Evolutionary conservation across 2,888 invertebrate genomes (phyloP).

Genomic region (Sialis fuliginosa): DNA sequence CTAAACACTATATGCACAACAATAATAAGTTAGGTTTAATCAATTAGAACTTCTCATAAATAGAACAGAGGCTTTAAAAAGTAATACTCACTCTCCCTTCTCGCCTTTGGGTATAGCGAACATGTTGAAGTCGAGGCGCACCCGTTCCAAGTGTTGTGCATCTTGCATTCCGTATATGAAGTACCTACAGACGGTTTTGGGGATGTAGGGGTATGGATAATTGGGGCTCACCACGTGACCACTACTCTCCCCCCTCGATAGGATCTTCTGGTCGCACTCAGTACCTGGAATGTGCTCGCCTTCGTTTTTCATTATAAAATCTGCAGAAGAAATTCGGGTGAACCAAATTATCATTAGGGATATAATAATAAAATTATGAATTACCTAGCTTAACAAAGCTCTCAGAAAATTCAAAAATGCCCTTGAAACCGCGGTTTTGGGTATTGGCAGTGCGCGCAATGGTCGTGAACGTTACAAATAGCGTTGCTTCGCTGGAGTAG

Average conservation of each 20-base stretch:
- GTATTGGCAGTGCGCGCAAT: conserved; percentile 81
- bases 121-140: conserved; percentile 70
- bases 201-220: conserved; percentile 89
- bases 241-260: conserved; percentile 81
- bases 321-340: conserved; percentile 28
- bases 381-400: conserved; percentile 95
- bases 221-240: conserved; percentile 92
- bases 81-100: conserved; percentile 57
- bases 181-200: conserved; percentile 92
- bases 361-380: not conserved
- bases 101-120: conserved; percentile 82
- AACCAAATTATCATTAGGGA: not conserved
- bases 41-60: not conserved
- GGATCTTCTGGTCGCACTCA: conserved; percentile 96
- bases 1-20: no score
- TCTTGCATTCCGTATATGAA: conserved; percentile 98
- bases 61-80: not conserved
- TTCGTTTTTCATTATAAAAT: conserved; percentile 83
- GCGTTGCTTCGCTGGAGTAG: conserved; percentile 81
- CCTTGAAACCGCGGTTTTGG: conserved; percentile 96
- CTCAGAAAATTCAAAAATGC: conserved; percentile 96
- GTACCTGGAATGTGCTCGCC: conserved; percentile 92
- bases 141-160: conserved; percentile 87
- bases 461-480: conserved; percentile 83
- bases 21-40: no score